These are phyloP conservation scores for Clarias magur DNA, from an alignment of 2,113 vertebrate species.

Conservation along the genomic window DNA sequence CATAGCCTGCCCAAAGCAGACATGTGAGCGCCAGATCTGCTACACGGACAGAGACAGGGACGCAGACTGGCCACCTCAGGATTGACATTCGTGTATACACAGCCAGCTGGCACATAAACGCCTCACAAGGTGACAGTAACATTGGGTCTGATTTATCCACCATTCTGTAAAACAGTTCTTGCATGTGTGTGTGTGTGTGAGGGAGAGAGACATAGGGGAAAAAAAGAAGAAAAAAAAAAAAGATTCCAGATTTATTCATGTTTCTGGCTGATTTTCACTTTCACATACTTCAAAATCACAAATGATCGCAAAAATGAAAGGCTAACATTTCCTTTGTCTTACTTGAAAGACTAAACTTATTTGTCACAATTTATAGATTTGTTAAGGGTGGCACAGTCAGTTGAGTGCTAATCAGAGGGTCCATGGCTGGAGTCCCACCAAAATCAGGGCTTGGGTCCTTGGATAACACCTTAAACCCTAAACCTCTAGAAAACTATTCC, in stretches of 20 bases:
- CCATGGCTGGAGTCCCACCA: too few species aligned
- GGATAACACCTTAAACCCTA: too few species aligned
- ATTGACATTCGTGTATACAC: constrained; percentile 62
- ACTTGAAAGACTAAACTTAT: background rate
- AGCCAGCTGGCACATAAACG: constrained; percentile 61
- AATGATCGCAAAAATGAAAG: background rate
- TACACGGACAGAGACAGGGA: constrained; percentile 61
- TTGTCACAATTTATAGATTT: background rate
- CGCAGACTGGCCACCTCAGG: constrained; percentile 13
- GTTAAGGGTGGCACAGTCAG: background rate
- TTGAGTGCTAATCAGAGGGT: too few species aligned
- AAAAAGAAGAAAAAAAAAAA: too few species aligned
- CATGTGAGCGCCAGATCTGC: constrained; percentile 55
- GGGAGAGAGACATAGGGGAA: too few species aligned
- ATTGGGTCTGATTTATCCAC: constrained; percentile 1
- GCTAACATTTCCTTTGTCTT: background rate
- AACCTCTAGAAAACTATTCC: too few species aligned
- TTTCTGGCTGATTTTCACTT: background rate
- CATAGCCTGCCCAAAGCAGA: constrained; percentile 56
- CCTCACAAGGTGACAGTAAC: constrained; percentile 43
- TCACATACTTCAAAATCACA: background rate
- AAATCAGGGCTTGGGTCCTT: too few species aligned
- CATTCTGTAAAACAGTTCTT: background rate
- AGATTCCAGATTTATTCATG: background rate
- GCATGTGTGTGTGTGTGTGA: too few species aligned